phyloP scores from a whole-genome alignment of 2,113 vertebrate species.

The Siphamia tubifer region DNA sequence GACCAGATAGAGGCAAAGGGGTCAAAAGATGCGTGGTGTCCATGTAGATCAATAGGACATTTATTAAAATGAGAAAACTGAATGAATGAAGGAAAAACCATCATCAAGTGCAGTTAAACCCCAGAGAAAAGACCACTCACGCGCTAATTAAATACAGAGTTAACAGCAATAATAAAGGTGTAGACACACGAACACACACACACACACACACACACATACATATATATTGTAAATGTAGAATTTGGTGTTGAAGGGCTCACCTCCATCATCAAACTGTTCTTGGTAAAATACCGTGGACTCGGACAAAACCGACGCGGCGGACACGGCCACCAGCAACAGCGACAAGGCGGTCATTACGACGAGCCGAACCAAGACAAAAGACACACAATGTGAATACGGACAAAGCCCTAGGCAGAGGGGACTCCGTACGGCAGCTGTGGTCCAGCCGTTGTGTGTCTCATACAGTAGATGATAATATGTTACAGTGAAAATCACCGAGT shows the following conservation, averaged over 20 bases:
- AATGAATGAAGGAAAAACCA: background rate
- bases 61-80: no score
- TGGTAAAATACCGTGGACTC: conserved; percentile 79
- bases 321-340: conserved; percentile 70
- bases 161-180: background rate
- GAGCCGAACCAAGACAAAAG: background rate
- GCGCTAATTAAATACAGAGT: background rate
- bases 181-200: background rate
- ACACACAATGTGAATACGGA: background rate
- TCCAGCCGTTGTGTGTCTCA: conserved; percentile 5
- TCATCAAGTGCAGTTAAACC: background rate
- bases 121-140: no score
- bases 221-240: background rate
- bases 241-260: conserved; percentile 71
- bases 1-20: background rate
- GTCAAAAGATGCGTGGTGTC: conserved; percentile 20
- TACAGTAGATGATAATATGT: conserved; percentile 26
- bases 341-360: conserved; percentile 67
- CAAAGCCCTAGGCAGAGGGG: background rate
- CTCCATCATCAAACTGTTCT: conserved; percentile 85
- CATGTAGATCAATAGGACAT: background rate
- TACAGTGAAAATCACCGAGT: conserved; percentile 11
- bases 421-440: background rate
- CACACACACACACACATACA: no score
- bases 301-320: conserved; percentile 61